These are phyloP conservation scores for Parasteatoda tepidariorum DNA, from an alignment of 1,140 invertebrate genomes.

Conservation along the genomic window DNA sequence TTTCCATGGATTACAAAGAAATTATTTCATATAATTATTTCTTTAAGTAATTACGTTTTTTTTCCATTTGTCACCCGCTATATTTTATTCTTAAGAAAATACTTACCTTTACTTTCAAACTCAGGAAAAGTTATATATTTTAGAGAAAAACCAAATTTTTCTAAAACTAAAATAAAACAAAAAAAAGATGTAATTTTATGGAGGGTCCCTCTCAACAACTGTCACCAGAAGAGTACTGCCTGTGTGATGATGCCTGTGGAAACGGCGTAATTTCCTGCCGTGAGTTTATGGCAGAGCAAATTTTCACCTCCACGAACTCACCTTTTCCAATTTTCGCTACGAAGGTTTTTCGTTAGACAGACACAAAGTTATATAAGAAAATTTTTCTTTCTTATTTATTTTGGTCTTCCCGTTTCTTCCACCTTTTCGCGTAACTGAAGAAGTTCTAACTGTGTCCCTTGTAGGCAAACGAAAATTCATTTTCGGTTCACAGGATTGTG, in stretches of 20 bases:
- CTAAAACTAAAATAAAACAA: not conserved
- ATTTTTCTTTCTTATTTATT: not conserved
- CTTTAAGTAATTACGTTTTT: no score
- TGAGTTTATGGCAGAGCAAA: conserved; percentile 53
- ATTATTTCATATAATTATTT: no score
- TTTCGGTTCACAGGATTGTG: not conserved
- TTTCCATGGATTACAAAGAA: no score
- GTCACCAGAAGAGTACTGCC: conserved; percentile 46
- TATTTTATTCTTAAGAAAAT: no score
- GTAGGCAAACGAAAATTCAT: not conserved
- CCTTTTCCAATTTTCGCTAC: conserved; percentile 50
- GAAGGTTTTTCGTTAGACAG: conserved; percentile 15
- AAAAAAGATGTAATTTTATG: conserved; percentile 1
- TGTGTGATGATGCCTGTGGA: conserved; percentile 38
- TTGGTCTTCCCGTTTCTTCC: conserved; percentile 11
- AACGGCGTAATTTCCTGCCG: conserved; percentile 52
- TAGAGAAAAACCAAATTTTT: no score
- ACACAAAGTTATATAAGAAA: not conserved
- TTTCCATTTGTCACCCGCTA: no score
- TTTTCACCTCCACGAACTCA: conserved; percentile 50
- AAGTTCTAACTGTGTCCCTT: not conserved
- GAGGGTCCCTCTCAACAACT: conserved; percentile 18
- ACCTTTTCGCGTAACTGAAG: not conserved
- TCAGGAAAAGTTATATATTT: no score
- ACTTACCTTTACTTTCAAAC: no score